Conservation (phyloP, 2,797 vertebrate species). For the Phalanger gymnotis region DNA sequence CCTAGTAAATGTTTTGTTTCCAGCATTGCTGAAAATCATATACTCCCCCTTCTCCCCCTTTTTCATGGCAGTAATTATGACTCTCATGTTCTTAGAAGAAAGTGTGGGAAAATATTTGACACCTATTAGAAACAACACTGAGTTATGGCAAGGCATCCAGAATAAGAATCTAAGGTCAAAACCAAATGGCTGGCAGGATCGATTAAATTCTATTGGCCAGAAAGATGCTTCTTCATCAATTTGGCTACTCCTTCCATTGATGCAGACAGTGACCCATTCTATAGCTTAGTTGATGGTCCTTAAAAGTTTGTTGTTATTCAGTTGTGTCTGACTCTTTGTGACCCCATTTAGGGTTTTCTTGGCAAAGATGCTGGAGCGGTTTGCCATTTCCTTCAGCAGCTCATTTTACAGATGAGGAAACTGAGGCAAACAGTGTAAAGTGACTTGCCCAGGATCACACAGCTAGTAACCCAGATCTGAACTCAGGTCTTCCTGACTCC, state of each 20-base stretch:
- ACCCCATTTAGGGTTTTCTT: neutral
- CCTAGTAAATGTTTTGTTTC: constrained; percentile 6
- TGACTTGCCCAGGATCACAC: neutral
- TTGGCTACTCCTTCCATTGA: neutral
- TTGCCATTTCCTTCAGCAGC: neutral
- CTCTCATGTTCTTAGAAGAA: constrained; percentile 4
- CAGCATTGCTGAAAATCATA: constrained; percentile 16
- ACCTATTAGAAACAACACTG: constrained; percentile 5
- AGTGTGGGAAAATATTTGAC: neutral
- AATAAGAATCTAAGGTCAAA: neutral
- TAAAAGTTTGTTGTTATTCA: neutral
- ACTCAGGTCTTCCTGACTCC: neutral
- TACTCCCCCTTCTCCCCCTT: constrained; percentile 34
- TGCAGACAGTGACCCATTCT: neutral
- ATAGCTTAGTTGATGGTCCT: neutral
- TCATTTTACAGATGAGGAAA: neutral
- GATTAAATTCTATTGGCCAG: constrained; percentile 27
- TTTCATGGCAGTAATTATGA: constrained; percentile 18
- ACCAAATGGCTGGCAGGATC: constrained; percentile 17
- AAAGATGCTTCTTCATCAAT: neutral
- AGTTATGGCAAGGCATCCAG: neutral
- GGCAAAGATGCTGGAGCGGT: neutral
- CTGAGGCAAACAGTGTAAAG: neutral
- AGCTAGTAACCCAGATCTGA: neutral
- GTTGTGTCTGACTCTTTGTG: neutral